These are phyloP conservation scores for Camponotus vicinus DNA, from an alignment of 1,140 invertebrate species.

Conservation along the genomic window DNA sequence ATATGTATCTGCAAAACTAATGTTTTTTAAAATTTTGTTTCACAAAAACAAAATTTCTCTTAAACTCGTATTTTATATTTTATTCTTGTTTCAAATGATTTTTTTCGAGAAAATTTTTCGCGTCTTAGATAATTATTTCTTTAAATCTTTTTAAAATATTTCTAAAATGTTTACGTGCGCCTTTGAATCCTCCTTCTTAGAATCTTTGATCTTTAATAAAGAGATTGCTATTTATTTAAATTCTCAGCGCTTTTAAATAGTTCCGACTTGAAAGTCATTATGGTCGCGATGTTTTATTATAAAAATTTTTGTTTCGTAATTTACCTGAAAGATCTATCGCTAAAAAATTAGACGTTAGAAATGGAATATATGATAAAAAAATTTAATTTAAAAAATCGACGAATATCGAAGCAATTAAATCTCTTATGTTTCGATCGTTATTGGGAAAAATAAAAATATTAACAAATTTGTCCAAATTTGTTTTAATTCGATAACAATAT, in stretches of 20 bases:
- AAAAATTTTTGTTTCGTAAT: not conserved
- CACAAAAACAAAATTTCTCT: not conserved
- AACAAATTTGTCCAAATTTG: not conserved
- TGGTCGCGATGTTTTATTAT: not conserved
- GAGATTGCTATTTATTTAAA: conserved; percentile 23
- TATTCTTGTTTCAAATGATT: not conserved
- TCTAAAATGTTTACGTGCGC: not conserved
- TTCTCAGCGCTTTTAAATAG: not conserved
- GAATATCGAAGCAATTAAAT: no score
- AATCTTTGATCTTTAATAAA: not conserved
- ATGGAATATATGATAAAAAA: not conserved
- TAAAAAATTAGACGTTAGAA: not conserved
- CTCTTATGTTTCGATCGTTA: no score
- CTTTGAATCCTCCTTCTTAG: not conserved
- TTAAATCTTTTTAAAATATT: not conserved
- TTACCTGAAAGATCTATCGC: not conserved
- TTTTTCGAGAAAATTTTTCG: not conserved
- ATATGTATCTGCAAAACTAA: not conserved
- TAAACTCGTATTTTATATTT: not conserved
- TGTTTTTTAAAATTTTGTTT: not conserved
- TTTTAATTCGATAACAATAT: not conserved
- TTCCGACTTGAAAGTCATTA: conserved; percentile 12
- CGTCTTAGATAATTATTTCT: not conserved
- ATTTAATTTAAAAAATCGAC: not conserved
- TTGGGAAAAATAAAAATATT: no score